phyloP scores from a whole-genome alignment of 1,140 invertebrate species.

The Drosophila navojoa region DNA sequence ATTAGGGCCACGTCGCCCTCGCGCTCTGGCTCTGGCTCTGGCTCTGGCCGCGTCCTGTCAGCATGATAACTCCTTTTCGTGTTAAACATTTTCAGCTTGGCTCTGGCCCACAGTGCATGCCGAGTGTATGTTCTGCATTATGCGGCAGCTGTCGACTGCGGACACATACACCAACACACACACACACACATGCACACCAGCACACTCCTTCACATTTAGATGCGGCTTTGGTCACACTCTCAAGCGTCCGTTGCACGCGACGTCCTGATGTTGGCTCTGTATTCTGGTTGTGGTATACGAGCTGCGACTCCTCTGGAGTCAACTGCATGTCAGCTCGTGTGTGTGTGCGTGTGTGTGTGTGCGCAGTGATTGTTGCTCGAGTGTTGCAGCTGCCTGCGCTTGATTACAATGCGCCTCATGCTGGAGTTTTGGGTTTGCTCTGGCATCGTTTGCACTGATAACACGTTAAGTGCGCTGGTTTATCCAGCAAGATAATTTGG shows the following conservation, averaged over 20 bases:
- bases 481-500: slow-evolving; percentile 81
- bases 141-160: slow-evolving; percentile 70
- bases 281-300: slow-evolving; percentile 20
- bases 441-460: slow-evolving; percentile 73
- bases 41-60: slow-evolving; percentile 57
- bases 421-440: slow-evolving; percentile 35
- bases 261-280: slow-evolving; percentile 21
- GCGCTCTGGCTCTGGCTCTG: neutral
- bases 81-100: slow-evolving; percentile 77
- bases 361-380: slow-evolving; percentile 57
- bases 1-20: slow-evolving; percentile 47
- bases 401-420: slow-evolving; percentile 77
- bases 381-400: slow-evolving; percentile 72
- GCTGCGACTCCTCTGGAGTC: slow-evolving; percentile 69
- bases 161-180: slow-evolving; percentile 44
- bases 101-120: slow-evolving; percentile 41
- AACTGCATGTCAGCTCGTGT: slow-evolving; percentile 65
- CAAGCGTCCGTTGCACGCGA: slow-evolving; percentile 64
- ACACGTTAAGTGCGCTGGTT: slow-evolving; percentile 81
- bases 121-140: slow-evolving; percentile 60
- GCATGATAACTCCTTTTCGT: slow-evolving; percentile 80
- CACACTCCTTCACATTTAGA: slow-evolving; percentile 37
- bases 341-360: neutral
- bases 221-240: slow-evolving; percentile 58
- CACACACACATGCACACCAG: slow-evolving; percentile 17